Conservation (phyloP, 2,888 invertebrate genomes). For the Apeira syringaria region DNA sequence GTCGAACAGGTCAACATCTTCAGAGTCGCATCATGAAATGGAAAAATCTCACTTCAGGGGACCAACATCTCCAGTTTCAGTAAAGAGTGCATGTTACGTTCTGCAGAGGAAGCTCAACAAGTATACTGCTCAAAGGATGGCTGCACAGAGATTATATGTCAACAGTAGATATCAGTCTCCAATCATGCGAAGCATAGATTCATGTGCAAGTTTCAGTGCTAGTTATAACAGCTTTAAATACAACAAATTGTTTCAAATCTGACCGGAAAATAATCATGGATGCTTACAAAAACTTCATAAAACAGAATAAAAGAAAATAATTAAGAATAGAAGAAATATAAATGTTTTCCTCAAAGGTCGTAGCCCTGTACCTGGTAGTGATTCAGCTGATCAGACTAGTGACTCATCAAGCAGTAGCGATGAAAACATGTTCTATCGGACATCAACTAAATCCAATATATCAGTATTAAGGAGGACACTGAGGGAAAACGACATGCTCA, state of each 20-base stretch:
- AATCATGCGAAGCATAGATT: conserved; percentile 61
- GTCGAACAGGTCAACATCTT: conserved; percentile 41
- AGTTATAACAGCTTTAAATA: conserved; percentile 51
- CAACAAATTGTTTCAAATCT: conserved; percentile 49
- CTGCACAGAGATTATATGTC: conserved; percentile 47
- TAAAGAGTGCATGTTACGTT: conserved; percentile 47
- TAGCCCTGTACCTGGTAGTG: conserved; percentile 48
- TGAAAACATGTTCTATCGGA: conserved; percentile 44
- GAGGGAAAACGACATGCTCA: conserved; percentile 42
- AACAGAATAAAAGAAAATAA: conserved; percentile 43
- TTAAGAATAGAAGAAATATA: conserved; percentile 53
- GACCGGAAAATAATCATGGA: conserved; percentile 55
- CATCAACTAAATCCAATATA: conserved; percentile 45
- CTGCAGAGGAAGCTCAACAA: conserved; percentile 43
- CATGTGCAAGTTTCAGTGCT: conserved; percentile 47
- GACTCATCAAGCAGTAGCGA: conserved; percentile 66
- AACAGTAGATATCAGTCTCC: conserved; percentile 61
- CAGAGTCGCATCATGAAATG: conserved; percentile 45
- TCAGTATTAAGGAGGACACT: conserved; percentile 38
- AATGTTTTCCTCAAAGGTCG: conserved; percentile 45
- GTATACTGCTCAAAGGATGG: conserved; percentile 38
- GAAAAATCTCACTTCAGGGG: conserved; percentile 48
- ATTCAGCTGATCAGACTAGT: conserved; percentile 64
- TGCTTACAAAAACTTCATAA: conserved; percentile 50
- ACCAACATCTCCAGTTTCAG: conserved; percentile 55